Evolutionary conservation across 2,113 vertebrate genomes (phyloP).

Genomic region (Cynocephalus volans): DNA sequence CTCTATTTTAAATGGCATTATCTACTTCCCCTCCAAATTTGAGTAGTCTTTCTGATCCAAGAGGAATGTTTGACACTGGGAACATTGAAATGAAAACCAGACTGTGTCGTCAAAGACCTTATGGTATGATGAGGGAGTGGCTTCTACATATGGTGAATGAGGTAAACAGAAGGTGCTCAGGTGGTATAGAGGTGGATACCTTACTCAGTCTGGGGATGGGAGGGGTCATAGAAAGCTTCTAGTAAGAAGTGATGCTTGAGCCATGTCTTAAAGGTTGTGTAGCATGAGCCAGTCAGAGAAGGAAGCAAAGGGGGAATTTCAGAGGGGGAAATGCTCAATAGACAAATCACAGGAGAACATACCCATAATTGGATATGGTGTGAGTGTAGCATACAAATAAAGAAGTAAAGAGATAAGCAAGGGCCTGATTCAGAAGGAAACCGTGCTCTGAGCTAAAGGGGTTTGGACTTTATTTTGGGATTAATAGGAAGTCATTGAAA

Average conservation of each 20-base stretch:
- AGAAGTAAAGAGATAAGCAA: background rate
- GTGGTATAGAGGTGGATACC: background rate
- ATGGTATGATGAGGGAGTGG: background rate
- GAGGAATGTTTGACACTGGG: background rate
- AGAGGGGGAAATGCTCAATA: background rate
- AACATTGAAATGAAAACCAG: conserved; percentile 4
- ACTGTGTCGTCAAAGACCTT: background rate
- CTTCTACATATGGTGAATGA: background rate
- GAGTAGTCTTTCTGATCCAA: conserved; percentile 32
- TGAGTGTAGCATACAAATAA: background rate
- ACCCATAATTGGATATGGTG: background rate
- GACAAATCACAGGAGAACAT: conserved; percentile 5
- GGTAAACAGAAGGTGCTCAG: background rate
- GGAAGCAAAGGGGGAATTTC: background rate
- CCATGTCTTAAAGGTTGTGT: background rate
- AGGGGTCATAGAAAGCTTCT: background rate
- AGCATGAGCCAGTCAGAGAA: conserved; percentile 8
- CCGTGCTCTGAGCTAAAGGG: background rate
- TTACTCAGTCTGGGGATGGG: background rate
- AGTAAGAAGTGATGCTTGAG: background rate
- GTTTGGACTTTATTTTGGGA: background rate
- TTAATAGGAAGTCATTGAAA: conserved; percentile 29
- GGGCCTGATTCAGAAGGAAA: background rate
- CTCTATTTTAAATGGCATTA: conserved; percentile 48
- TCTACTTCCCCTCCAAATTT: background rate